Evolutionary conservation across 1,140 invertebrate genomes (phyloP), one percentile per base, ranked within the genome.

Genomic region (Dysdera silvatica): DNA sequence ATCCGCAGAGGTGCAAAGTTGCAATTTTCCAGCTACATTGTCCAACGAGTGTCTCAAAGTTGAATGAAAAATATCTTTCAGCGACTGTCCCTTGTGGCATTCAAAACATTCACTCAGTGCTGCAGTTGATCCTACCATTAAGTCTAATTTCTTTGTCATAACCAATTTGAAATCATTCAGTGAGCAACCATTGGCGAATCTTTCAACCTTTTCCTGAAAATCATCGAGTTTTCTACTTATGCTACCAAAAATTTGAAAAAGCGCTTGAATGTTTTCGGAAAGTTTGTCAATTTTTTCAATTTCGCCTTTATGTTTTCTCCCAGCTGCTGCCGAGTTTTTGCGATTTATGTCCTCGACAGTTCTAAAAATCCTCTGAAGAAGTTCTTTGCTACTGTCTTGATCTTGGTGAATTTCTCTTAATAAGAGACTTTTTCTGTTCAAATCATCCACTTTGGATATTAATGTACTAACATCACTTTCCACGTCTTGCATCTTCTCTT

Each of bases 231-330:
- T 66, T 16, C 56, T 4, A 28, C 57, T 55, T 40, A 66, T 41
- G 23, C 53, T 54, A 29, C 61, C 51, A 54, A 67, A 61, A 31
- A 63, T 57, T 31, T 67, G 59, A 26, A 59, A 58, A n/a, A 67
- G 32, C 14, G 53, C 55, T 24, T 67, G 59, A 29, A 67, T 52
- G 18, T 67, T 67, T 40, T 67, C 65, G 28, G 43, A 31, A 4
- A 67, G 18, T 40, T 58, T 67, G 20, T 67, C 58, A 12, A 67
- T 14, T 24, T 35, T 45, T 18, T 54, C 41, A 10, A 47, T 31
- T 43, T 57, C 54, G 0, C 23, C 43, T 16, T 57, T 59, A 14
- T 33, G 32, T 52, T 61, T 66, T 43, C 52, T 56, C 33, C 33
- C 57, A n/a, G 26, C 14, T 8, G 43, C 43, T 23, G 29, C 28